phyloP scores from a whole-genome alignment of 1,140 invertebrate genomes.

The Aplysia californica region DNA sequence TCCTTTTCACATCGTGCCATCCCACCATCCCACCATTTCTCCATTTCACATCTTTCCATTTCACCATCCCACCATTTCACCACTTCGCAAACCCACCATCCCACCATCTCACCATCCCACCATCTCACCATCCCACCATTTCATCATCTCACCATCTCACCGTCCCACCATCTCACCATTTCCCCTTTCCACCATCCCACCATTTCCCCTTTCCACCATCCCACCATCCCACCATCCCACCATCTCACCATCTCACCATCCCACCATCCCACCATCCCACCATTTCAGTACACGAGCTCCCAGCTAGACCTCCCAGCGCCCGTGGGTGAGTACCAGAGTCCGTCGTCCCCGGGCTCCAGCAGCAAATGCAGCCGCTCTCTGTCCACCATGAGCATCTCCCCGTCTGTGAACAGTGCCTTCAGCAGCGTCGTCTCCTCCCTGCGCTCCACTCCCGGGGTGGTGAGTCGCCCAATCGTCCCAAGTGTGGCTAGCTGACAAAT shows the following conservation, averaged over 20 bases:
- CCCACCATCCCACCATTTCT: too few relatives aligned
- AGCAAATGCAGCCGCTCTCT: constrained; percentile 22
- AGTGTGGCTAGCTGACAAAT: too few relatives aligned
- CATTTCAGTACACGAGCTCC: constrained; percentile 10
- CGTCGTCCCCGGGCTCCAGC: not conserved
- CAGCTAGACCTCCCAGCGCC: constrained; percentile 6
- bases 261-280: not conserved
- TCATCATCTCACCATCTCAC: not conserved
- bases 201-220: not conserved
- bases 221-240: not conserved
- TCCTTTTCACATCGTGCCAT: too few relatives aligned
- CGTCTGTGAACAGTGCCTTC: constrained; percentile 58
- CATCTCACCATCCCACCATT: not conserved
- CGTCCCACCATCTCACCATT: not conserved
- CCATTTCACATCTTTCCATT: too few relatives aligned
- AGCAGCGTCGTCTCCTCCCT: constrained; percentile 39
- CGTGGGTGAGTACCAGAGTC: constrained; percentile 3
- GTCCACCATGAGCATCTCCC: constrained; percentile 44
- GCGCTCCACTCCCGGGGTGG: not conserved
- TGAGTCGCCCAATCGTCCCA: too few relatives aligned
- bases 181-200: not conserved
- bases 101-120: too few relatives aligned
- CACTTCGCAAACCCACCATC: too few relatives aligned
- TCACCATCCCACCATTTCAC: too few relatives aligned
- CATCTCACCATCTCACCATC: not conserved